These are phyloP conservation scores for Amyelois transitella DNA, from an alignment of 1,140 invertebrate species.

Conservation along the genomic window DNA sequence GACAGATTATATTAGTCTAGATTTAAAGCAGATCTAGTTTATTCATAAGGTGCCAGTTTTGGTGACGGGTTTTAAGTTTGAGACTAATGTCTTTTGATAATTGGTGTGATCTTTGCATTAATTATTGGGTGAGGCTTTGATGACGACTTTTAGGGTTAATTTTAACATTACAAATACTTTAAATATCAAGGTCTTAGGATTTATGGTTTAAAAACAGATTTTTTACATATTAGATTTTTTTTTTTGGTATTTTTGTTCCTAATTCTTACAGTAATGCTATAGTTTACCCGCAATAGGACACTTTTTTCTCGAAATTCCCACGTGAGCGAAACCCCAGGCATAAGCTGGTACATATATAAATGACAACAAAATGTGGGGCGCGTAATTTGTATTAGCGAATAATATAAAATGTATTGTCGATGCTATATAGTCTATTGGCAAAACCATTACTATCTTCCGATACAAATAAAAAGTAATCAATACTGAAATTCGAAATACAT, in stretches of 20 bases:
- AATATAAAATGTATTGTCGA: neutral
- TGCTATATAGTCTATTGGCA: neutral
- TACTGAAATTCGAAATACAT: neutral
- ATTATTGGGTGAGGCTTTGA: neutral
- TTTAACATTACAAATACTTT: neutral
- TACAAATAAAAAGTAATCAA: neutral
- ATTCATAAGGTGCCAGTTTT: neutral
- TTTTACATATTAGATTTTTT: too few species aligned
- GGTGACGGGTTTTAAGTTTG: neutral
- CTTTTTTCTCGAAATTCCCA: too few species aligned
- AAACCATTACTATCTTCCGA: neutral
- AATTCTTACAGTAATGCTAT: too few species aligned
- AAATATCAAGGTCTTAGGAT: neutral
- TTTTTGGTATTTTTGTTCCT: too few species aligned
- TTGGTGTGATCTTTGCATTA: neutral
- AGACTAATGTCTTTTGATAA: neutral
- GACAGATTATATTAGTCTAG: constrained; percentile 38
- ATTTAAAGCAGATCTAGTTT: constrained; percentile 21
- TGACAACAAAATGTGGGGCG: too few species aligned
- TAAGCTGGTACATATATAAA: too few species aligned
- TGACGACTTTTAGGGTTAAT: neutral
- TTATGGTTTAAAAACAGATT: too few species aligned
- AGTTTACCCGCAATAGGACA: too few species aligned
- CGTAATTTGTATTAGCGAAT: too few species aligned
- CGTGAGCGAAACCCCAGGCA: too few species aligned